Evolutionary conservation across 2,797 vertebrate genomes (phyloP), one percentile per base, ranked within the genome.

Genomic region (Bradypodion ventrale): DNA sequence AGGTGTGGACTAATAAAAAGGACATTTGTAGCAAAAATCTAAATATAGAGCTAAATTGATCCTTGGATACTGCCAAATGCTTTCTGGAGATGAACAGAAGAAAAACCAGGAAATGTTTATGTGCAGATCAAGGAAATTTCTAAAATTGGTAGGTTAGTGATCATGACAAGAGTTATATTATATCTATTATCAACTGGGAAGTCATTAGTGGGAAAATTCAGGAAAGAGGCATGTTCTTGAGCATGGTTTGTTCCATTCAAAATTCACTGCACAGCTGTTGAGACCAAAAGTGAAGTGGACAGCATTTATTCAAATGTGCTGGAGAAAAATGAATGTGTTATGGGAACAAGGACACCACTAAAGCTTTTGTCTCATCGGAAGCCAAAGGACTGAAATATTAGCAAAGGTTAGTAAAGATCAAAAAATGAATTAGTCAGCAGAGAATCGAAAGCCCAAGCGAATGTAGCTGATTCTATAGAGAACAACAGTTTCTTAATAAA

Each of bases 61-160:
- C 78, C 35, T 87, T 90, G 79, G 56, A 80, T 77, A 89, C 84
- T 80, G 40, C 74, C 85, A 89, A 68, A 73, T 72, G 82, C 49
- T 25, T 92, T 90, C 74, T 85, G 49, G 89, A 86, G 56, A 78
- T 52, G 87, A 91, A 87, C 66, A 90, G 76, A 94, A 88, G 75
- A 13, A 29, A 42, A 56, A 89, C 89, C 87, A 91, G 85, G 87
- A 93, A 93, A 89, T 86, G 83, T 89, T 92, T 94, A 86, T 93
- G 87, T 82, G 23, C 87, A 92, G 83, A 87, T 83, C 75, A 93
- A 93, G 90, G 89, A 94, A 90, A 74, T 90, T 80, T 92, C 74
- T 81, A 91, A 90, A 87, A 89, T 86, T 82, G 75, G 80, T 66
- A 52, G 16, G 82, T 32, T 72, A 89, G 88, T 46, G 63, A 83